Evolutionary conservation across 2,113 vertebrate species (phyloP).

Genomic region (Heteronetta atricapilla): DNA sequence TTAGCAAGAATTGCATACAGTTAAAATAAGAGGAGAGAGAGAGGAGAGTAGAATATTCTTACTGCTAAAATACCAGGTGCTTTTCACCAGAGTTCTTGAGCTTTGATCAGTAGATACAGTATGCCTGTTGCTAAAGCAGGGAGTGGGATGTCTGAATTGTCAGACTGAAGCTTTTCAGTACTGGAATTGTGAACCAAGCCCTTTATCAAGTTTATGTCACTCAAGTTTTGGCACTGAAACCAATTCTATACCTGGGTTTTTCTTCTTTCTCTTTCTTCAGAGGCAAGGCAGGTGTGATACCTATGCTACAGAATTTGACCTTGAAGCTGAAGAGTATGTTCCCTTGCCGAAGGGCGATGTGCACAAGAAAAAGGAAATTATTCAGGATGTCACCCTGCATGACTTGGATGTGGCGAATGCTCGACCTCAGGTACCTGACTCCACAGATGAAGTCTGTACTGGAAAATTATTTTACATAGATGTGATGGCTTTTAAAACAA

Average conservation of each 20-base stretch:
- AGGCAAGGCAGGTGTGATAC: constrained; percentile 98
- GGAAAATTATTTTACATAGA: neutral
- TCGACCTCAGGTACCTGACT: constrained; percentile 87
- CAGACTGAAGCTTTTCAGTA: constrained; percentile 68
- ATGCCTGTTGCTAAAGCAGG: constrained; percentile 57
- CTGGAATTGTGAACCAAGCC: constrained; percentile 63
- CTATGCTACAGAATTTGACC: constrained; percentile 97
- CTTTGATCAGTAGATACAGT: constrained; percentile 76
- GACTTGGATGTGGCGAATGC: constrained; percentile 97
- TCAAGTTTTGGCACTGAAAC: constrained; percentile 67
- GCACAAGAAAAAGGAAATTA: constrained; percentile 99
- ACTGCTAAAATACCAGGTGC: constrained; percentile 53
- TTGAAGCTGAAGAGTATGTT: constrained; percentile 98
- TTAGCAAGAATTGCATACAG: constrained; percentile 66
- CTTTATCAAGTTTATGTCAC: constrained; percentile 45
- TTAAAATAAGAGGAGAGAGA: constrained; percentile 44
- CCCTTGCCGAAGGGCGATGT: constrained; percentile 97
- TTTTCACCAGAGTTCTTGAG: constrained; percentile 58
- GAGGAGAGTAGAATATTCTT: constrained; percentile 16
- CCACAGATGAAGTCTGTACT: neutral
- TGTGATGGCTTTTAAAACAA: neutral
- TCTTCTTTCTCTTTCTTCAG: constrained; percentile 73
- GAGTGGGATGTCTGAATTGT: constrained; percentile 74
- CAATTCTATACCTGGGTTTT: constrained; percentile 66
- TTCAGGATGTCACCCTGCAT: constrained; percentile 97